A percentile compares a stretch with the other conserved stretches of the same genome.
These are phyloP conservation scores for Diadema setosum DNA, from an alignment of 35 echinoderm and acorn worm genomes.

Conservation along the genomic window DNA sequence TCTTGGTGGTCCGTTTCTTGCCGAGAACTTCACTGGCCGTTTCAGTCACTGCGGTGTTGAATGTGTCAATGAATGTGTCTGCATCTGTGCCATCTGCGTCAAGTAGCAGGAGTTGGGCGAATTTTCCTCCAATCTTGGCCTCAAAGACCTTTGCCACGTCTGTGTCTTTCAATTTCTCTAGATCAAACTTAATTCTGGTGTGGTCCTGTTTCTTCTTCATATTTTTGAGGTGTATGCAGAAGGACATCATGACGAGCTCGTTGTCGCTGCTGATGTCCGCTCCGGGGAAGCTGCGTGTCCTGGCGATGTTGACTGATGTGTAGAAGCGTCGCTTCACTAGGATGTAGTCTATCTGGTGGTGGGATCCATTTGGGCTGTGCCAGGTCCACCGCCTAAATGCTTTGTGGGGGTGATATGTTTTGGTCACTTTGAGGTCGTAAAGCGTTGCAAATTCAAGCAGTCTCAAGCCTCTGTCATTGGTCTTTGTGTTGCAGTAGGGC, in stretches of 20 bases:
- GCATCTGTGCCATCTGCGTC: too few relatives aligned
- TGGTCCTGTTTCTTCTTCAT: background rate
- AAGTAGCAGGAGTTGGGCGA: too few relatives aligned
- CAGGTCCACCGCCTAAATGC: background rate
- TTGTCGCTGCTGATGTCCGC: conserved; percentile 68
- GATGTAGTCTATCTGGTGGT: conserved; percentile 42
- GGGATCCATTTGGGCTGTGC: too few relatives aligned
- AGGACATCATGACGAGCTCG: conserved; percentile 37
- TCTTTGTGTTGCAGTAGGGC: too few relatives aligned
- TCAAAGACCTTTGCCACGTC: conserved; percentile 2
- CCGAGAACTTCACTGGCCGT: conserved; percentile 17
- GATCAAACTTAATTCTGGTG: conserved; percentile 15
- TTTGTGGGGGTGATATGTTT: conserved; percentile 31
- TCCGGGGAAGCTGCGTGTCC: conserved; percentile 35
- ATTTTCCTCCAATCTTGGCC: background rate
- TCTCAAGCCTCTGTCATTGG: too few relatives aligned
- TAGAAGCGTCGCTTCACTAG: background rate
- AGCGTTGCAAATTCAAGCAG: too few relatives aligned
- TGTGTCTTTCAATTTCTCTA: too few relatives aligned
- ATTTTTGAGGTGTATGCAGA: conserved; percentile 24
- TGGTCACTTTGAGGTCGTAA: too few relatives aligned
- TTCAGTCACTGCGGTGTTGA: background rate
- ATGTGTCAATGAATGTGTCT: background rate
- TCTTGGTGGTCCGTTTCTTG: background rate
- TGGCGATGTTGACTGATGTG: conserved; percentile 9